Base-by-base conservation (phyloP, 2,113 vertebrate species). In the Microtus richardsoni region DNA sequence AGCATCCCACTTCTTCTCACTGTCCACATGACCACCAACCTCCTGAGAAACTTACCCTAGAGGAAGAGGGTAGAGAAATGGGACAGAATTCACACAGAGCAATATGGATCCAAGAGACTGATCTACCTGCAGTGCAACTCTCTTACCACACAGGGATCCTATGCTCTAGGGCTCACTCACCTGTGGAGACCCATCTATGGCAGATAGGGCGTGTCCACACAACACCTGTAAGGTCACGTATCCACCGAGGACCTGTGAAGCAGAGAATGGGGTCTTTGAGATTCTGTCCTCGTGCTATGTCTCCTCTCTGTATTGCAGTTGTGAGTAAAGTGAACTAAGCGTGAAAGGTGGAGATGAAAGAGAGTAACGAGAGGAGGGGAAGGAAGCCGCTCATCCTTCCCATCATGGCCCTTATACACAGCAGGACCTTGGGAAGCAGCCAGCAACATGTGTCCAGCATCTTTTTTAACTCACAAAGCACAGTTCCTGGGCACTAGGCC, bases 391-490 rank as follows among this genome's bases (percentile, higher is more conserved):
- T 0, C 19, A 64, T 88, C 71, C 71, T 70, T 70, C 4, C 73
- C 4, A 2, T 75, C 66, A 3, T 71, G 84, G 88, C 10, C 39
- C 66, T 90, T 71, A 39, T 85, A 96, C 26, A 86, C 8, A 79
- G 54, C 11, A 68, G 66, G 33, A 62, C 47, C 44, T 71, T 16
- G 54, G 75, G 16, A 71, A 74, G 26, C 1, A 39, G 74, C 90
- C 93, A 77, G 44, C 13, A 92, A 41, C 28, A 0, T n/a, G 88
- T 88, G 94, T 92, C 30, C 3, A 94, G 47, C 58, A 58, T 97
- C 96, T 97, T 95, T 97, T 96, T 98, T 30, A 78, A 92, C n/a
- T 98, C 95, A 97, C 96, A 91, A 93, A 97, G 89, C 3, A 39
- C 44, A 68, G 19, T 64, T 39, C 49, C 78, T 0, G 30, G 95